Percentiles rank a stretch among this genome's conserved stretches.
Evolutionary conservation across 2,888 invertebrate genomes (phyloP).

Genomic region (Boloria selene): DNA sequence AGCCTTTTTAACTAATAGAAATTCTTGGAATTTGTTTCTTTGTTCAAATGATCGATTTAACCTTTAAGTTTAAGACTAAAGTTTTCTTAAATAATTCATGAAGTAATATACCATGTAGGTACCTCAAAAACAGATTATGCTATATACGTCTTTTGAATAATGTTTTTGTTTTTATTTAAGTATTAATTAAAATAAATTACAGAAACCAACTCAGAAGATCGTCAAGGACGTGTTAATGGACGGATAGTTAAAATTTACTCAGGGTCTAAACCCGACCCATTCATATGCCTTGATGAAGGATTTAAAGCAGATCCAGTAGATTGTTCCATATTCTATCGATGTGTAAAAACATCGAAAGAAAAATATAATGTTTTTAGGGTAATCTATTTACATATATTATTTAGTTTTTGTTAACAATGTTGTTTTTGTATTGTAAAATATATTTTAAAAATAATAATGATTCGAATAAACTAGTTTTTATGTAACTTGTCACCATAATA

Average conservation of each 20-base stretch:
- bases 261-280: constrained; percentile 62
- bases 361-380: constrained; percentile 79
- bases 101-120: no score
- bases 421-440: no score
- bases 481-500: no score
- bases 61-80: no score
- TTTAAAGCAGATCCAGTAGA: constrained; percentile 87
- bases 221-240: constrained; percentile 46
- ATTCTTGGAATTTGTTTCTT: no score
- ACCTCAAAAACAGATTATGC: no score
- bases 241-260: constrained; percentile 70
- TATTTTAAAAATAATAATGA: no score
- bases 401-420: not conserved
- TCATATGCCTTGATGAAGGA: constrained; percentile 85
- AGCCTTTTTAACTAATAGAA: no score
- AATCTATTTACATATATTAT: constrained; percentile 50
- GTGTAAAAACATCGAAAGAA: constrained; percentile 83
- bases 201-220: constrained; percentile 37
- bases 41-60: no score
- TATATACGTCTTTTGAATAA: no score
- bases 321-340: constrained; percentile 89
- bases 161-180: not conserved
- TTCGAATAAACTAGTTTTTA: not conserved
- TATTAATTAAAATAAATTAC: constrained; percentile 8
- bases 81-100: no score